Base-by-base conservation (phyloP, 2,888 invertebrate species). In the Dryocosmus kuriphilus region DNA sequence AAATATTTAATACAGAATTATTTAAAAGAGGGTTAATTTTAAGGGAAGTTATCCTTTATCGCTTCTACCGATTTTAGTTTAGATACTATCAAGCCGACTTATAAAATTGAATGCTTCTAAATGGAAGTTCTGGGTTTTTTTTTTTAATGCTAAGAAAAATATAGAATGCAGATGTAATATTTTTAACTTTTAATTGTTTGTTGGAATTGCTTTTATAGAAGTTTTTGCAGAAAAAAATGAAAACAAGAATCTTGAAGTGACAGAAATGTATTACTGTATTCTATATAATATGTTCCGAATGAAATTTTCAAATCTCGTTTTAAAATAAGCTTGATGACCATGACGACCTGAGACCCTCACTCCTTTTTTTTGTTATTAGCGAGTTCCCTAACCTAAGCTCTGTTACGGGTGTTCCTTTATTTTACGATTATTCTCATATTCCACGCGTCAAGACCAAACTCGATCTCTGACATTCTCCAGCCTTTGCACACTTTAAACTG, bases 231-330 rank as follows among this genome's bases (percentile, higher is more conserved):
- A 19, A n/a, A 24, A n/a, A 14, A 14, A 65, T 24, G 38, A 65
- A 65, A 22, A 38, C 5, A 38, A 11, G 14, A 41, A 41, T 41
- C 6, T 41, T 63, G 7, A 65, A 65, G 41, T 32, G 32, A 38
- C 63, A 35, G 24, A 27, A 60, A 27, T 5, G 16, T 60, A 27
- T 24, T 14, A 38, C 9, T 11, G 5, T 11, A 11, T 11, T 16
- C 0, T 5, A 16, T 60, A 27, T 60, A 60, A 60, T 55, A 55
- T 60, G 60, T 60, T 60, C 14, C 16, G 60, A 86, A 81, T 83
- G 85, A 86, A 82, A 85, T 86, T 85, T 86, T 83, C 82, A 84
- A 87, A 86, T 86, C 86, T 86, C 85, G 83, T 85, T 84, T 83
- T 86, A 82, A 82, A 82, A 84, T 83, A 77, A 79, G 84, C 85